Conservation (phyloP, 2,113 vertebrate genomes). For the Phrynosoma blainvillii region DNA sequence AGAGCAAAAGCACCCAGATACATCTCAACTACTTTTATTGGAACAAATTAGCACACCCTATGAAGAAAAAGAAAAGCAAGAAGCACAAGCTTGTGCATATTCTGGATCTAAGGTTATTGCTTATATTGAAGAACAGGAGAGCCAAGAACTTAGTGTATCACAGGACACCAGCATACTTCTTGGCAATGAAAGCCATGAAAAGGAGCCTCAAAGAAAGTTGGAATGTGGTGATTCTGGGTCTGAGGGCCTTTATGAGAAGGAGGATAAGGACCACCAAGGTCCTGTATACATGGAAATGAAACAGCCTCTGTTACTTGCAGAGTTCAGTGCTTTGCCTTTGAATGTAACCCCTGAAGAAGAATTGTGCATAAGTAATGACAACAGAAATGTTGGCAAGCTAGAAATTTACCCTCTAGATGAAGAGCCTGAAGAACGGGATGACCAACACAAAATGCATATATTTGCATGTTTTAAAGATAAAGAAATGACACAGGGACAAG, state of each 20-base stretch:
- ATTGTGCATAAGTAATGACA: neutral
- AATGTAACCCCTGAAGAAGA: neutral
- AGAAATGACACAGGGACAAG: neutral
- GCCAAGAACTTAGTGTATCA: neutral
- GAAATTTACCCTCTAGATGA: neutral
- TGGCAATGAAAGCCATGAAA: conserved; percentile 12
- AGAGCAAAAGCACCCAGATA: neutral
- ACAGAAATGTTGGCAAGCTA: neutral
- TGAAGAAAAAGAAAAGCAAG: neutral
- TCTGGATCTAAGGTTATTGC: neutral
- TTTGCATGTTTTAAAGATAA: neutral
- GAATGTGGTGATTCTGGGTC: conserved; percentile 1
- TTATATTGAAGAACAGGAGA: conserved; percentile 4
- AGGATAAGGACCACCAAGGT: conserved; percentile 1
- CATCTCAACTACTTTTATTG: neutral
- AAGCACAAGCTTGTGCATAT: neutral
- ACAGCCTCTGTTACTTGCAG: neutral
- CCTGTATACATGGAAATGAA: conserved; percentile 7
- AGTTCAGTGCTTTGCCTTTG: neutral
- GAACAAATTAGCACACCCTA: neutral
- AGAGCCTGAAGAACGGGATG: neutral
- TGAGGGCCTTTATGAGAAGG: neutral
- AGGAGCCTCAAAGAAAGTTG: conserved; percentile 12
- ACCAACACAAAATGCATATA: neutral
- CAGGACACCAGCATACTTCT: neutral